These are phyloP conservation scores for Solea solea DNA, from an alignment of 2,113 vertebrate genomes.

Conservation along the genomic window DNA sequence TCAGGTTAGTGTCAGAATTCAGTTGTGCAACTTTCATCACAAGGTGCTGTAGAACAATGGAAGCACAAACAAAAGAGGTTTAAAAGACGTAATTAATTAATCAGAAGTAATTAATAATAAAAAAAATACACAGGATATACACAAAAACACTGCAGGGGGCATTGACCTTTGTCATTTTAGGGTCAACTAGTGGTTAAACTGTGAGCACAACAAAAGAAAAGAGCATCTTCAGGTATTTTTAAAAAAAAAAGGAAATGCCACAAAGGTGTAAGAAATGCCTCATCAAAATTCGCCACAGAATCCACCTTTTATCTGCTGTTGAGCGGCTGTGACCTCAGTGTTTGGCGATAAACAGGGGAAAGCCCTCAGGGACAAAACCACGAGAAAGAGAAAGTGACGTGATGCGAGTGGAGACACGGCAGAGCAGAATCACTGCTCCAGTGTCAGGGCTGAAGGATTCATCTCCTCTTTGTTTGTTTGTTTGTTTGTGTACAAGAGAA, in stretches of 20 bases:
- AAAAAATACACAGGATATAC: background rate
- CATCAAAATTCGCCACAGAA: too few relatives aligned
- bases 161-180: background rate
- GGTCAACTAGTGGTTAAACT: background rate
- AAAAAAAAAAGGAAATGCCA: background rate
- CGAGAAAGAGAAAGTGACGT: background rate
- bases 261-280: background rate
- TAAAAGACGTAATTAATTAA: too few relatives aligned
- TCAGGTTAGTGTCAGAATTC: background rate
- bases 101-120: too few relatives aligned
- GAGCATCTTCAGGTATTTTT: too few relatives aligned
- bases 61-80: too few relatives aligned
- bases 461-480: background rate
- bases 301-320: too few relatives aligned
- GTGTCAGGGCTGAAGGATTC: constrained; percentile 17
- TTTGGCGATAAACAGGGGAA: constrained; percentile 9
- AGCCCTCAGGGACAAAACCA: background rate
- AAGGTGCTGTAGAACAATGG: too few relatives aligned
- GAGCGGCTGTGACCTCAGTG: background rate
- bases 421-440: background rate
- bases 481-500: too few relatives aligned
- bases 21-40: background rate
- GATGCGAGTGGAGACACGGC: background rate
- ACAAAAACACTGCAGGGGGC: too few relatives aligned
- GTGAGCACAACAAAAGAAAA: background rate